Percentiles rank a stretch among this genome's conserved stretches.
Evolutionary conservation across 1,140 invertebrate genomes (phyloP).

Genomic region (Tachypleus tridentatus): DNA sequence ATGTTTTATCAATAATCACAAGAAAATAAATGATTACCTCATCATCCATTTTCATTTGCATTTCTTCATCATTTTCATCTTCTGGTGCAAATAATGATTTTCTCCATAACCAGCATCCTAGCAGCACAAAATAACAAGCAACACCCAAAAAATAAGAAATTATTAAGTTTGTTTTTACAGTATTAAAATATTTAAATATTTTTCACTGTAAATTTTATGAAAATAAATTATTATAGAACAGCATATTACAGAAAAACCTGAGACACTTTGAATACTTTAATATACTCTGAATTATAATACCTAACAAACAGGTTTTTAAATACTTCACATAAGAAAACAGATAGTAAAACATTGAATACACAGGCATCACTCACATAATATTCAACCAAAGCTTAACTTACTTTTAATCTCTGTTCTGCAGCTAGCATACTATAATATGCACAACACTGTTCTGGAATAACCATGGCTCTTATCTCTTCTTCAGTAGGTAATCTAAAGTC

Average conservation of each 20-base stretch:
- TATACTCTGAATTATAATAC: too few relatives aligned
- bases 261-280: too few relatives aligned
- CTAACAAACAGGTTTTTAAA: too few relatives aligned
- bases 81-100: slow-evolving; percentile 90
- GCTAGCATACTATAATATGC: slow-evolving; percentile 96
- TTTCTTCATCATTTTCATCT: slow-evolving; percentile 95
- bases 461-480: slow-evolving; percentile 96
- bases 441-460: slow-evolving; percentile 97
- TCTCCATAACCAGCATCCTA: slow-evolving; percentile 95
- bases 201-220: too few relatives aligned
- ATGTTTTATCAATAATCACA: not conserved
- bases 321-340: too few relatives aligned
- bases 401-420: slow-evolving; percentile 85
- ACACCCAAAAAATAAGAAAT: slow-evolving; percentile 1
- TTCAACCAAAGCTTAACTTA: slow-evolving; percentile 18
- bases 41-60: slow-evolving; percentile 95
- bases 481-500: slow-evolving; percentile 94
- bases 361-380: too few relatives aligned
- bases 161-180: not conserved
- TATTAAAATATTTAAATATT: too few relatives aligned
- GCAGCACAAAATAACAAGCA: slow-evolving; percentile 13
- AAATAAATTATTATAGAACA: too few relatives aligned
- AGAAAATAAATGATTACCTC: slow-evolving; percentile 67
- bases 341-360: too few relatives aligned
- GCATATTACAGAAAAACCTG: too few relatives aligned